A percentile compares a stretch with the other conserved stretches of the same genome.
Evolutionary conservation across 2,113 vertebrate species (phyloP).

Genomic region (Malurus elegans): DNA sequence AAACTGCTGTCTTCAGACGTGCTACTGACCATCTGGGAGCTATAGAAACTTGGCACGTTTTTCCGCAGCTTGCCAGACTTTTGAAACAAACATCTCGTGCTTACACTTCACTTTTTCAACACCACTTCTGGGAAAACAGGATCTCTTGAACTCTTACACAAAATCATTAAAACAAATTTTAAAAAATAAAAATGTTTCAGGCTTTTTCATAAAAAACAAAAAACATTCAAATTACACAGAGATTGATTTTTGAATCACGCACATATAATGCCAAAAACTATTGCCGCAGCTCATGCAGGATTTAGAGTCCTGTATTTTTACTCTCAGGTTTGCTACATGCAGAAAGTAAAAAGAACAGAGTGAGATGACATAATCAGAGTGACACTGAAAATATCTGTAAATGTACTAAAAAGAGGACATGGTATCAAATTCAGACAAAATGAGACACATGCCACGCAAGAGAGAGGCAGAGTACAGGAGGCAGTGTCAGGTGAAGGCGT

Average conservation of each 20-base stretch:
- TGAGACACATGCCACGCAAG: background rate
- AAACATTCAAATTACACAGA: background rate
- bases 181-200: background rate
- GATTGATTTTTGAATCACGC: background rate
- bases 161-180: background rate
- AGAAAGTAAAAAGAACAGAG: background rate
- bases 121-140: constrained; percentile 16
- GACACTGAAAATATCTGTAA: background rate
- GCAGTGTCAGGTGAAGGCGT: background rate
- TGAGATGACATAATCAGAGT: background rate
- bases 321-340: background rate
- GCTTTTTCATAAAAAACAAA: background rate
- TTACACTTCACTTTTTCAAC: background rate
- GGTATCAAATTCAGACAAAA: background rate
- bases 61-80: background rate
- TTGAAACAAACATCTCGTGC: background rate
- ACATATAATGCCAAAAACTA: background rate
- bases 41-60: background rate
- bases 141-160: background rate
- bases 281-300: background rate
- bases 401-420: background rate
- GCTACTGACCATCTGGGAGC: background rate
- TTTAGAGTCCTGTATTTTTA: background rate
- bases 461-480: background rate
- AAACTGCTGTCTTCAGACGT: background rate